Evolutionary conservation across 2,797 vertebrate genomes (phyloP), one percentile per base, ranked within the genome.

Genomic region (Sylvilagus floridanus): DNA sequence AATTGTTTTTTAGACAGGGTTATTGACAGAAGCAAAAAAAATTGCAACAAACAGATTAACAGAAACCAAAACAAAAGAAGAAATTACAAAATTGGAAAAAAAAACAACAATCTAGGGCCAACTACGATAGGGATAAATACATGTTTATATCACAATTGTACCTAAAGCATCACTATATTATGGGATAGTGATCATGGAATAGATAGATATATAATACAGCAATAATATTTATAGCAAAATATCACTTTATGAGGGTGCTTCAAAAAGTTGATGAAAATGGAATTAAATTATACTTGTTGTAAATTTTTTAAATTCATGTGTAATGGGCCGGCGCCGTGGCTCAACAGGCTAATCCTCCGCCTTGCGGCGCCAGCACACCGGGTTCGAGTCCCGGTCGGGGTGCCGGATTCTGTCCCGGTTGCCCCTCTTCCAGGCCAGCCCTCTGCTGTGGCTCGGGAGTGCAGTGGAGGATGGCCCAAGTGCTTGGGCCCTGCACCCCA

Each of bases 81-180:
- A 94, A 84, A 88, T 78, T 52, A 60, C 24, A 92, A 73, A 97
- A 95, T 93, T 77, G 63, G 84, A 85, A 79, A 93, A 88, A 47
- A 8, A 17, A 5, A 37, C 37, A 37, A 37, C 4, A 35, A 28
- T 26, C 19, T 79, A 50, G n/a, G 21, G 84, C 57, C 57, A 82
- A 82, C 84, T 81, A 90, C 28, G 89, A 21, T 83, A 76, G 57
- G 7, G 8, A 28, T 88, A 73, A 77, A 30, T 83, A 83, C 50
- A 22, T 50, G n/a, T 92, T 90, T 92, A 52, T 72, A 87, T 76
- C 54, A 62, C 72, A 75, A 16, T 84, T 24, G 5, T 82, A 82
- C 52, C 66, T 89, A 73, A 76, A 82, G 19, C 28, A 66, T 87
- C 26, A 19, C 37, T 66, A 12, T 78, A 79, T 79, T 52, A 52